A percentile compares a stretch with the other conserved stretches of the same genome.
Conservation (phyloP, 2,888 invertebrate species). For the Synergus umbraculus region DNA sequence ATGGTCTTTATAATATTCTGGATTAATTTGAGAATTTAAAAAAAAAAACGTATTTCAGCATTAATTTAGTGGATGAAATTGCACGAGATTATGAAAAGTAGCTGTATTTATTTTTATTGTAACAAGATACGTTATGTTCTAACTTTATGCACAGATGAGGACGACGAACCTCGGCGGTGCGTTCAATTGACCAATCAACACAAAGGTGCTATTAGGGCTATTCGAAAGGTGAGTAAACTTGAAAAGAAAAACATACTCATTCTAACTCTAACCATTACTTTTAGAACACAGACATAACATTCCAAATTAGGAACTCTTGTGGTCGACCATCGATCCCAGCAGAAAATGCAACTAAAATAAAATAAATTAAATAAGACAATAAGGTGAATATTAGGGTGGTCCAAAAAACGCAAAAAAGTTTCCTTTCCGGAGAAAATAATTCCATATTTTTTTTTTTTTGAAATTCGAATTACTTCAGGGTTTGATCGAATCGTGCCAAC, state of each 20-base stretch:
- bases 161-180: slow-evolving; percentile 89
- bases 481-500: no score
- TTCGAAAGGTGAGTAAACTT: slow-evolving; percentile 87
- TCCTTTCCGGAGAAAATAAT: no score
- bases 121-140: slow-evolving; percentile 10
- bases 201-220: slow-evolving; percentile 93
- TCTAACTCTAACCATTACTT: background rate
- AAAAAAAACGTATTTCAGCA: background rate
- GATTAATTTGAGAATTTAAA: background rate
- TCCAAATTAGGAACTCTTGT: background rate
- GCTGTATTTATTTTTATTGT: slow-evolving; percentile 35
- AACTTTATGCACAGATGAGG: slow-evolving; percentile 82
- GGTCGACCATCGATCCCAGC: slow-evolving; percentile 32
- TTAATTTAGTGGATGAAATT: slow-evolving; percentile 26
- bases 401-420: no score
- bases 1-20: background rate
- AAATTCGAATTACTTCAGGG: no score
- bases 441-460: no score
- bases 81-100: slow-evolving; percentile 27
- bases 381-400: no score
- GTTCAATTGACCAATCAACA: slow-evolving; percentile 91
- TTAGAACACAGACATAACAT: slow-evolving; percentile 15
- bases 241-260: background rate
- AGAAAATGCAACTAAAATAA: background rate
- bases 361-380: background rate